Conservation (phyloP, 2,113 vertebrate genomes). For the Coracopsis vasa region DNA sequence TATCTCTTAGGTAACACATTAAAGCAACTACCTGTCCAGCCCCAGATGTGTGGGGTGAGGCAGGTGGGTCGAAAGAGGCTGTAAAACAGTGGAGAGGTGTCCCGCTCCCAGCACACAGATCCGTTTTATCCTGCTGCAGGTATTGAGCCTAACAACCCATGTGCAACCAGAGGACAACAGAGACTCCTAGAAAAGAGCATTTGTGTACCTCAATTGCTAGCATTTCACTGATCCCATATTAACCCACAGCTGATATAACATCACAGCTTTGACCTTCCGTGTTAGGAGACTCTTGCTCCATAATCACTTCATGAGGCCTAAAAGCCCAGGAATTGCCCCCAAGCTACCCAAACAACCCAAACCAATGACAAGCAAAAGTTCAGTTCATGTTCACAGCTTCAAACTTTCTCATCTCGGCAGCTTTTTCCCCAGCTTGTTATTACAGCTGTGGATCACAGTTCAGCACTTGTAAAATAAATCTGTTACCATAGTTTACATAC, state of each 20-base stretch:
- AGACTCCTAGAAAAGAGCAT: neutral
- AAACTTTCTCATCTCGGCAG: neutral
- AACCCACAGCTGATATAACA: neutral
- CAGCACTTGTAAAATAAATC: conserved; percentile 64
- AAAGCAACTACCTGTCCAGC: neutral
- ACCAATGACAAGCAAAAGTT: conserved; percentile 7
- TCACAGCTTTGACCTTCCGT: fast-evolving
- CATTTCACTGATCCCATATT: neutral
- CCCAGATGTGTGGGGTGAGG: neutral
- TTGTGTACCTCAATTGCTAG: neutral
- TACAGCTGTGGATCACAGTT: conserved; percentile 66
- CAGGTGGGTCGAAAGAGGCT: neutral
- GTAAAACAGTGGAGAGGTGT: neutral
- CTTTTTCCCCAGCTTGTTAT: conserved; percentile 37
- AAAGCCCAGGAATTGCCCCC: neutral
- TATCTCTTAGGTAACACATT: neutral
- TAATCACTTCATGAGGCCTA: neutral
- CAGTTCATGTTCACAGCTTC: conserved; percentile 1
- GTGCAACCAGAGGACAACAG: neutral
- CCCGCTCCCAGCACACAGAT: fast-evolving
- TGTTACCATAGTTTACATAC: conserved; percentile 48
- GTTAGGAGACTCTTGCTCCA: neutral
- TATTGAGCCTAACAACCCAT: fast-evolving
- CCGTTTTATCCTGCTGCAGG: neutral
- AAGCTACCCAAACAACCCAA: neutral